These are phyloP conservation scores for Sprattus sprattus DNA, from an alignment of 2,113 vertebrate species.

Conservation along the genomic window DNA sequence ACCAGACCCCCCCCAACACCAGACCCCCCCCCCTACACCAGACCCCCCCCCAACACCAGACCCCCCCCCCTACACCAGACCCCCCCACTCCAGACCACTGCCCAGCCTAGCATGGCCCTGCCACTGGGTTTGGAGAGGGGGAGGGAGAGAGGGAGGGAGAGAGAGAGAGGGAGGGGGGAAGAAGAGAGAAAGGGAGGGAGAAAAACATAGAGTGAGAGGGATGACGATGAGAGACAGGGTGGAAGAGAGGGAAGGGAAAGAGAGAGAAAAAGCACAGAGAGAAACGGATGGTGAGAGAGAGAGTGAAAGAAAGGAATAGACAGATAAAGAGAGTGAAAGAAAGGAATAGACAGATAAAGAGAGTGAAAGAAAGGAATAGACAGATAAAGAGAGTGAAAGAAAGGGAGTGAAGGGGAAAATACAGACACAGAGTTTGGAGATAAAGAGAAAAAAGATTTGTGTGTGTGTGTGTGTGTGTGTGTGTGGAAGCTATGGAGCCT, in stretches of 20 bases:
- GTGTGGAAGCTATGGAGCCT: no score
- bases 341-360: no score
- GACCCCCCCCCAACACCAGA: no score
- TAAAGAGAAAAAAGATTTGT: neutral
- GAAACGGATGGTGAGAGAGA: neutral
- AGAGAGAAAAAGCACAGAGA: neutral
- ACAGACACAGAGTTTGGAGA: neutral
- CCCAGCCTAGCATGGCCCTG: conserved; percentile 8
- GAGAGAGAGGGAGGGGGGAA: conserved; percentile 40
- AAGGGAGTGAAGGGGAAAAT: neutral
- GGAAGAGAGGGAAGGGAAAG: conserved; percentile 34
- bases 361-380: no score
- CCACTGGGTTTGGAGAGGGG: conserved; percentile 33
- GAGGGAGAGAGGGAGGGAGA: conserved; percentile 46
- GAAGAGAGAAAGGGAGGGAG: conserved; percentile 7
- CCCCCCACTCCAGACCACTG: conserved; percentile 19
- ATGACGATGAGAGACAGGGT: conserved; percentile 34
- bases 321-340: no score
- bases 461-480: no score
- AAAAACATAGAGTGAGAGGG: conserved; percentile 21
- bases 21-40: no score
- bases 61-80: neutral
- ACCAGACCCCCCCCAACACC: no score
- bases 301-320: no score
- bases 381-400: no score